Conservation (phyloP, 1,140 invertebrate species). For the Heliconius hermathena region DNA sequence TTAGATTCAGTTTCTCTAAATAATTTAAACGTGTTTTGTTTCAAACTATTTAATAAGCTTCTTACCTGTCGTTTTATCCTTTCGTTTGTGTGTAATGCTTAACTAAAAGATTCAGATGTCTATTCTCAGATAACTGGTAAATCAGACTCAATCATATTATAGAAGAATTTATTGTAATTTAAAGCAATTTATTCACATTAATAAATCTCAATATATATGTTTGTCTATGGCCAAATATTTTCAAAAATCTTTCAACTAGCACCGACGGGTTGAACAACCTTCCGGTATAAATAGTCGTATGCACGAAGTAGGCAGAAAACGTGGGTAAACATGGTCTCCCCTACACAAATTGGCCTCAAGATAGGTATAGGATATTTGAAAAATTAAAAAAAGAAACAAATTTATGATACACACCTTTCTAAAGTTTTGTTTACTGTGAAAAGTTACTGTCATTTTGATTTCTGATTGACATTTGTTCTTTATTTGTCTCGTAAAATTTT, state of each 20-base stretch:
- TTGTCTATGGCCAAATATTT: neutral
- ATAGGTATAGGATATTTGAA: neutral
- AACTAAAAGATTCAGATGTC: neutral
- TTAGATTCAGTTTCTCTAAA: neutral
- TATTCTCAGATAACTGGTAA: neutral
- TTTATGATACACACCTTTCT: no score
- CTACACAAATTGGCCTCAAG: conserved; percentile 33
- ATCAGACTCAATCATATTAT: no score
- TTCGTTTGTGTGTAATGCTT: neutral
- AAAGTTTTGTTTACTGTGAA: no score
- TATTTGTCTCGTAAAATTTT: neutral
- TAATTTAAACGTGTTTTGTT: neutral
- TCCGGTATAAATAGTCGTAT: conserved; percentile 58
- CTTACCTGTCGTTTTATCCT: neutral
- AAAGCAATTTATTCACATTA: neutral
- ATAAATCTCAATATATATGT: neutral
- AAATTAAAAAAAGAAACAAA: neutral
- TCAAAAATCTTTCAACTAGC: conserved; percentile 9
- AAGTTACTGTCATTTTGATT: neutral
- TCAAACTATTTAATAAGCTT: neutral
- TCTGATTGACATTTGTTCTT: neutral
- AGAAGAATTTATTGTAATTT: no score
- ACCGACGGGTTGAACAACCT: conserved; percentile 67
- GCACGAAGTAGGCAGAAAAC: conserved; percentile 52
- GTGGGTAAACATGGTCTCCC: conserved; percentile 48